Conservation (phyloP, 1,140 invertebrate genomes). For the Formica exsecta region DNA sequence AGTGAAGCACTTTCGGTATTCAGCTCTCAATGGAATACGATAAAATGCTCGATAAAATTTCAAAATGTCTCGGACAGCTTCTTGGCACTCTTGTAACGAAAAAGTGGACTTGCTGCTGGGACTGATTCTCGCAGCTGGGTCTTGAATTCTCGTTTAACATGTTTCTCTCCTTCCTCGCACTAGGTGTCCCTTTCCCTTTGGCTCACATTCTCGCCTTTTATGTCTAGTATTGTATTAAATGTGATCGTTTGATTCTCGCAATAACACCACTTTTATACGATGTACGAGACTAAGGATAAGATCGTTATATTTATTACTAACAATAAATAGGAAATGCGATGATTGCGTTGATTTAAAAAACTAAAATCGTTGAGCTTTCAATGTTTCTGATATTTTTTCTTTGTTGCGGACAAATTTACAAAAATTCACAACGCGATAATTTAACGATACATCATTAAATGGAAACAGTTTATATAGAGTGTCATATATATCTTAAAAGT, state of each 20-base stretch:
- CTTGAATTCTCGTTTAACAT: constrained; percentile 52
- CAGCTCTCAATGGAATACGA: constrained; percentile 33
- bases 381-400: background rate
- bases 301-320: background rate
- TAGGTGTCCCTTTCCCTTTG: background rate
- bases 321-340: background rate
- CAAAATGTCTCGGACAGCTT: constrained; percentile 47
- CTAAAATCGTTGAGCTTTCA: background rate
- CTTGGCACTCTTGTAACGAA: constrained; percentile 49
- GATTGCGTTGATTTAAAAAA: background rate
- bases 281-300: background rate
- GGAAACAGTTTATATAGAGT: background rate
- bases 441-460: background rate
- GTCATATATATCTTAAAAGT: background rate
- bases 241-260: constrained; percentile 16
- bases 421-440: no score
- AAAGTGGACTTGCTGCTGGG: constrained; percentile 36
- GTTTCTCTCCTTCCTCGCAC: constrained; percentile 2
- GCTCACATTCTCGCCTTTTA: constrained; percentile 36
- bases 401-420: background rate
- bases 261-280: constrained; percentile 5
- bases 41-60: constrained; percentile 55
- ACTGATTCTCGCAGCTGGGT: constrained; percentile 10
- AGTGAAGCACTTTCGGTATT: constrained; percentile 29
- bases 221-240: background rate